Percentiles rank a stretch among this genome's conserved stretches.
phyloP scores from a whole-genome alignment of 2,888 invertebrate genomes.

The Stratiomys singularior region DNA sequence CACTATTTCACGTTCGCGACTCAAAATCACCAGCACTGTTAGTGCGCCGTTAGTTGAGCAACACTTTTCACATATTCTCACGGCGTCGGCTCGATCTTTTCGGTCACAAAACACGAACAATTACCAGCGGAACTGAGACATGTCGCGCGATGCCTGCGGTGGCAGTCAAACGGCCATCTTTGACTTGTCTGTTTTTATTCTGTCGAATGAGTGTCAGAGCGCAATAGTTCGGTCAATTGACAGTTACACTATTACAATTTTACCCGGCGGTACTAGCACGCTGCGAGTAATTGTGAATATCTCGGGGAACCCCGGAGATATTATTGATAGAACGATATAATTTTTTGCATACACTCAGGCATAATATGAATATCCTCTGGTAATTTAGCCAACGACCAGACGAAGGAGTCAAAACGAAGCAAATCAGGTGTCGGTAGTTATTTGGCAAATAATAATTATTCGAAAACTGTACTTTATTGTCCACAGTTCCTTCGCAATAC shows the following conservation, averaged over 20 bases:
- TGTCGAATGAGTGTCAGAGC: background rate
- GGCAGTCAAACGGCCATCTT: constrained; percentile 40
- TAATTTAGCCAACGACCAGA: too few relatives aligned
- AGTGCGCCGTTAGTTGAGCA: background rate
- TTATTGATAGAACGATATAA: too few relatives aligned
- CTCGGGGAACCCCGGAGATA: too few relatives aligned
- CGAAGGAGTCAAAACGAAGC: too few relatives aligned
- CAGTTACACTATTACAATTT: constrained; percentile 12
- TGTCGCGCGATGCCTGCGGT: constrained; percentile 23
- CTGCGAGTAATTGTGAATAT: too few relatives aligned
- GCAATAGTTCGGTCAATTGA: background rate
- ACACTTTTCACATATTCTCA: constrained; percentile 38
- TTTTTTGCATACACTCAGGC: too few relatives aligned
- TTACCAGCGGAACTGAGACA: background rate
- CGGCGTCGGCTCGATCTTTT: background rate
- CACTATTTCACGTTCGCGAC: constrained; percentile 1
- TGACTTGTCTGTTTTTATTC: constrained; percentile 34
- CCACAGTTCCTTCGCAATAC: too few relatives aligned
- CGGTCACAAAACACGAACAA: constrained; percentile 16
- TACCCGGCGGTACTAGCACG: background rate
- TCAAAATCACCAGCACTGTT: background rate
- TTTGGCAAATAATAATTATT: too few relatives aligned
- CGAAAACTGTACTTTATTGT: too few relatives aligned
- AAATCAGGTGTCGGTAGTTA: too few relatives aligned
- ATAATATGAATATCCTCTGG: too few relatives aligned